Conservation (phyloP, 2,113 vertebrate genomes). For the Mormyrus iriodes region DNA sequence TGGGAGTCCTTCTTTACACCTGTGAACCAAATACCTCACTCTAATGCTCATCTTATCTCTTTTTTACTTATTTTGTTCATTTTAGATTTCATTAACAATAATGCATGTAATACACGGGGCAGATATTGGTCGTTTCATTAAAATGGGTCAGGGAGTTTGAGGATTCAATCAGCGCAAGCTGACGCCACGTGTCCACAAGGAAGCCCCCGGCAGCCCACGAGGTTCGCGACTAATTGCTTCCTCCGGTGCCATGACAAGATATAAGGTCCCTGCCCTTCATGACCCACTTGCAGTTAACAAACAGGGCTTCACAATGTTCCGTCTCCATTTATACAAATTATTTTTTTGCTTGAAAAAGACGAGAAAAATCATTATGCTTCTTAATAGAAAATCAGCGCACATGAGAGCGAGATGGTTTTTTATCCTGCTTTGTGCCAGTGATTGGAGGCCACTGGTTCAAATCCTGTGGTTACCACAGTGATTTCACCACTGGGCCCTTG, state of each 20-base stretch:
- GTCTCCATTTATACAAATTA: neutral
- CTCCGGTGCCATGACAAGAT: neutral
- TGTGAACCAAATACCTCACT: neutral
- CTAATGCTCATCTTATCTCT: neutral
- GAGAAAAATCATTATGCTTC: neutral
- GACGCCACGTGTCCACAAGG: neutral
- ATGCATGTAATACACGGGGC: neutral
- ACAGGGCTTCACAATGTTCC: neutral
- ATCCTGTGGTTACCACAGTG: neutral
- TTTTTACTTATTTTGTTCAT: neutral
- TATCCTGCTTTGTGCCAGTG: neutral
- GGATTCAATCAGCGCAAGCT: constrained; percentile 21
- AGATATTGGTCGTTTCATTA: neutral
- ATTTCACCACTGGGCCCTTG: neutral
- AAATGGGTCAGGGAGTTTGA: constrained; percentile 12
- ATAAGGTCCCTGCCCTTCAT: neutral
- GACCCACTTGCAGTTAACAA: neutral
- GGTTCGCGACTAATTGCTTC: constrained; percentile 14
- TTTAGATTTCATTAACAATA: neutral
- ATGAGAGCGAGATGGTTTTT: neutral
- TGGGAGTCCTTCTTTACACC: neutral
- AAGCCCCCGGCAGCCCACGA: neutral
- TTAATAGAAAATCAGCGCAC: neutral
- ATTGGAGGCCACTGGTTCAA: neutral
- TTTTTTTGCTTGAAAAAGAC: neutral